These are phyloP conservation scores for Thrips palmi DNA, from an alignment of 1,140 invertebrate genomes.

Conservation along the genomic window DNA sequence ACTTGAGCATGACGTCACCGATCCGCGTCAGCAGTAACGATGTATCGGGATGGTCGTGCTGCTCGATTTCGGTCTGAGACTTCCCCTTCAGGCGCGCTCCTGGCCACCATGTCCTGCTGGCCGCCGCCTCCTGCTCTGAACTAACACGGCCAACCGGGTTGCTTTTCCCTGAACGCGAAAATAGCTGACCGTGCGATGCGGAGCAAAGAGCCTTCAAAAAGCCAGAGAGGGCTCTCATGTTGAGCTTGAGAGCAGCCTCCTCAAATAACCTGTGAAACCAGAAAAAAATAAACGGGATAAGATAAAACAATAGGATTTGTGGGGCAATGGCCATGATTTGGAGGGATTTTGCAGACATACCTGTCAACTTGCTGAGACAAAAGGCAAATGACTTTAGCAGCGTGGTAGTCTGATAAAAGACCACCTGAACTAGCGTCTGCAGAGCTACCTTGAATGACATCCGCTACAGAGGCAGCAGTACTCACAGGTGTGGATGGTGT, in stretches of 20 bases:
- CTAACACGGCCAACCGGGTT: conserved; percentile 19
- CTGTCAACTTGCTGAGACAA: conserved; percentile 70
- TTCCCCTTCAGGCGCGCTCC: conserved; percentile 26
- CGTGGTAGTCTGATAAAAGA: conserved; percentile 37
- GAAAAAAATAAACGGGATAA: conserved; percentile 1
- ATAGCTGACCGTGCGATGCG: conserved; percentile 60
- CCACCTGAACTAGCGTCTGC: conserved; percentile 29
- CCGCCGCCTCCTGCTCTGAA: conserved; percentile 31
- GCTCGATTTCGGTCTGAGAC: conserved; percentile 11
- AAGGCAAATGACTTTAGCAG: conserved; percentile 70
- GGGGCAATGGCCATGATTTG: too few relatives aligned
- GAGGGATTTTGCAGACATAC: conserved; percentile 28
- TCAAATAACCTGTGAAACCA: conserved; percentile 43
- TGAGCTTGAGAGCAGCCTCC: conserved; percentile 71
- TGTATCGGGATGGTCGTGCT: conserved; percentile 6
- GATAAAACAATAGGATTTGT: neutral
- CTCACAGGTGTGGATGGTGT: conserved; percentile 30
- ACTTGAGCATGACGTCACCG: conserved; percentile 71
- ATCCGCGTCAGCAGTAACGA: conserved; percentile 47
- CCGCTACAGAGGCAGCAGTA: conserved; percentile 35
- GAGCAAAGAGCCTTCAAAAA: conserved; percentile 65
- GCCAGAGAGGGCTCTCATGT: conserved; percentile 58
- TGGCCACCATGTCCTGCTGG: conserved; percentile 21
- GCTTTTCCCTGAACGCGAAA: too few relatives aligned
- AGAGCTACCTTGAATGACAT: conserved; percentile 44